These are phyloP conservation scores for Siphamia tubifer DNA, from an alignment of 2,113 vertebrate genomes.

Conservation along the genomic window DNA sequence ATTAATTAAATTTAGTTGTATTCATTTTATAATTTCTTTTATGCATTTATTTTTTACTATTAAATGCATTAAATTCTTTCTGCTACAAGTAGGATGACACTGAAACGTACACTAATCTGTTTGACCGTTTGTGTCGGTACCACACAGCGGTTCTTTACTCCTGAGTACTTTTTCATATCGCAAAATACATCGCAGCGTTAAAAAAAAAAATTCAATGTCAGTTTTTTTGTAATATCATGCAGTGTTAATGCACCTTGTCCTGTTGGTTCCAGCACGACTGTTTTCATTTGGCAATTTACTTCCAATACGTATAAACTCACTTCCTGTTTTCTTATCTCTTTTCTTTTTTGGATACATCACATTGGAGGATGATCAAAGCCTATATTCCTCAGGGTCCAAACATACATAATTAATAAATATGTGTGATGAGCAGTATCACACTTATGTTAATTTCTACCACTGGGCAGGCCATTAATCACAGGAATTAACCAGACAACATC, in stretches of 20 bases:
- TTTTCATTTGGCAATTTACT: not conserved
- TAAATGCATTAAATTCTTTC: too few species aligned
- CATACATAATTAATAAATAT: not conserved
- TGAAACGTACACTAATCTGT: too few species aligned
- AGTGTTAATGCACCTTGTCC: not conserved
- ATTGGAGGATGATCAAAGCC: not conserved
- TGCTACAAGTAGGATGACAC: too few species aligned
- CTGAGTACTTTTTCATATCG: too few species aligned
- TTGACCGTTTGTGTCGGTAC: too few species aligned
- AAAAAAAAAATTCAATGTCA: too few species aligned
- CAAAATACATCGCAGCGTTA: too few species aligned
- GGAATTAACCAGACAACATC: not conserved
- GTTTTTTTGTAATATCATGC: too few species aligned
- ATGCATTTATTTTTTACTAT: too few species aligned
- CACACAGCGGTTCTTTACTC: too few species aligned
- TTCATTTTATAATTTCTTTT: too few species aligned
- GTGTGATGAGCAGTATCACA: not conserved
- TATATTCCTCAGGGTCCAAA: not conserved
- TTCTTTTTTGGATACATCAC: not conserved
- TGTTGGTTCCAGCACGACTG: not conserved
- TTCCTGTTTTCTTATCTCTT: not conserved
- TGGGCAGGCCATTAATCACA: not conserved
- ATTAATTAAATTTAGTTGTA: too few species aligned
- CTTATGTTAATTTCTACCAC: not conserved
- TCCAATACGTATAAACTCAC: not conserved